Conservation (phyloP, 2,888 invertebrate genomes). For the Piscicola geometra region DNA sequence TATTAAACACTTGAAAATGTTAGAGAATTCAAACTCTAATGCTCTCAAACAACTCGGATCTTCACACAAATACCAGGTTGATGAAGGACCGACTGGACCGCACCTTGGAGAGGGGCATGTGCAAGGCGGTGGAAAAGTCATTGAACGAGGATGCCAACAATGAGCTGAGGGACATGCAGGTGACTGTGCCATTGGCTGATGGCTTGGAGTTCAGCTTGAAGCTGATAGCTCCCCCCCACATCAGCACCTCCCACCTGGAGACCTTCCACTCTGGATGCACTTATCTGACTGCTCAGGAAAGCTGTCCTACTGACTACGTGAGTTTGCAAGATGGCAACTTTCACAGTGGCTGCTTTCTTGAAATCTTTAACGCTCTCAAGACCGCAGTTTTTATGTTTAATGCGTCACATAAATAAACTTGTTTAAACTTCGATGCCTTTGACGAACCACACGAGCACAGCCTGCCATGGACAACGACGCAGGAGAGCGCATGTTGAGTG, state of each 20-base stretch:
- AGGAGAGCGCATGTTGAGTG: not conserved
- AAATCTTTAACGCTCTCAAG: not conserved
- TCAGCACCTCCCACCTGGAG: not conserved
- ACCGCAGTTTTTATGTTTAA: too few species aligned
- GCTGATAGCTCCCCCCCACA: not conserved
- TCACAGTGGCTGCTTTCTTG: too few species aligned
- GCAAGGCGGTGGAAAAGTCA: constrained; percentile 30
- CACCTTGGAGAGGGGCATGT: constrained; percentile 2
- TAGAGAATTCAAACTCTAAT: not conserved
- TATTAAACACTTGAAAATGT: not conserved
- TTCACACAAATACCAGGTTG: not conserved
- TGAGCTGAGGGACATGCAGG: constrained; percentile 23
- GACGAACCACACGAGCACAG: too few species aligned
- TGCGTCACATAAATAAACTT: too few species aligned
- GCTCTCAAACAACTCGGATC: not conserved
- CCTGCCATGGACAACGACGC: not conserved
- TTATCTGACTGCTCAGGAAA: not conserved
- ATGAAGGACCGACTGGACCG: constrained; percentile 12
- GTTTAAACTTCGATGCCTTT: too few species aligned
- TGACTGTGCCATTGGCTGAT: not conserved
- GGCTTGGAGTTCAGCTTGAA: not conserved
- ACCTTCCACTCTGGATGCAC: not conserved
- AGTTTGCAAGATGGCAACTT: not conserved
- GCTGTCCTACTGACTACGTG: constrained; percentile 6
- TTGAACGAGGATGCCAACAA: constrained; percentile 19